phyloP scores from a whole-genome alignment of 1,140 invertebrate species.

The Pomacea maculata region DNA sequence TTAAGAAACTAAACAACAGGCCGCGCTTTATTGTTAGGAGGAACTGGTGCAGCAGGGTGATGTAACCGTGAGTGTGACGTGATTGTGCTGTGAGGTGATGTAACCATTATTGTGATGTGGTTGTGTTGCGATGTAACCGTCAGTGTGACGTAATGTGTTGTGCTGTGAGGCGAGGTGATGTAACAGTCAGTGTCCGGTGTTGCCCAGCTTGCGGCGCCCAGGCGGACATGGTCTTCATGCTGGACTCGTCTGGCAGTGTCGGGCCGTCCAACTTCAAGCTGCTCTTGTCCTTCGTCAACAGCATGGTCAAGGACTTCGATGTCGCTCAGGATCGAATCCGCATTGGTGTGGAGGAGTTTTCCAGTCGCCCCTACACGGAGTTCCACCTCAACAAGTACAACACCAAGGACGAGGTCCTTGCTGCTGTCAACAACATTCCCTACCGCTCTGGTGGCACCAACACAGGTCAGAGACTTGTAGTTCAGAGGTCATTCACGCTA shows the following conservation, averaged over 20 bases:
- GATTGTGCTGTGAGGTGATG: no score
- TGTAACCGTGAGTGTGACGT: no score
- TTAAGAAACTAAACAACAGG: no score
- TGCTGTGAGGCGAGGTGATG: no score
- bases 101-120: no score
- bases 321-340: constrained; percentile 34
- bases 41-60: no score
- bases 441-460: constrained; percentile 39
- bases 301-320: constrained; percentile 37
- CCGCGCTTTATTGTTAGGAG: no score
- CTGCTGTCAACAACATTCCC: constrained; percentile 35
- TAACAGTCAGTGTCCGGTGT: background rate
- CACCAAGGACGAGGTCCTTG: constrained; percentile 31
- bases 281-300: constrained; percentile 40
- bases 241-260: constrained; percentile 52
- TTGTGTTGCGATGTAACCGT: no score
- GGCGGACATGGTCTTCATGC: constrained; percentile 51
- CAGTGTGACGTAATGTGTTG: no score
- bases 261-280: constrained; percentile 45
- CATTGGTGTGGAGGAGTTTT: constrained; percentile 42
- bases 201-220: constrained; percentile 34
- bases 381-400: constrained; percentile 42
- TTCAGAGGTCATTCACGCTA: no score
- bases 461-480: constrained; percentile 18
- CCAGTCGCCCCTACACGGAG: constrained; percentile 33